These are phyloP conservation scores for Xiphophorus couchianus DNA, from an alignment of 2,113 vertebrate genomes.

Conservation along the genomic window DNA sequence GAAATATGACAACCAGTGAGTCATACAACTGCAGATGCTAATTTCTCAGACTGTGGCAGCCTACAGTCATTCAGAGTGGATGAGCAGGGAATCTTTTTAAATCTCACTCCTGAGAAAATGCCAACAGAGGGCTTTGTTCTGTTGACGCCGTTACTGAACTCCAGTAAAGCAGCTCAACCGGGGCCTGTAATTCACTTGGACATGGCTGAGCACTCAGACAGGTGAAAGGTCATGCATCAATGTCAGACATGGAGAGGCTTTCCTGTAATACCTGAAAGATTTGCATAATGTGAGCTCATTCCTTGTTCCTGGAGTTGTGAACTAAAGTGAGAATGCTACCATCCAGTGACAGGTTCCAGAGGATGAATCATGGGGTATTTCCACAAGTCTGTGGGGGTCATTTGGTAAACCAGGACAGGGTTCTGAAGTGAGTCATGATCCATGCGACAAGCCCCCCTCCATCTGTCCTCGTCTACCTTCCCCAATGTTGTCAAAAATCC, in stretches of 20 bases:
- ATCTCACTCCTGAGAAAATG: slow-evolving; percentile 39
- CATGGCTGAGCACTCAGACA: slow-evolving; percentile 29
- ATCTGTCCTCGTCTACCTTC: slow-evolving; percentile 4
- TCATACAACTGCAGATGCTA: slow-evolving; percentile 43
- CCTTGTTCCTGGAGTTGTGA: slow-evolving; percentile 40
- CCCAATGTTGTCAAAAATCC: neutral
- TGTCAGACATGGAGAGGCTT: slow-evolving; percentile 14
- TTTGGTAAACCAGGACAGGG: slow-evolving; percentile 46
- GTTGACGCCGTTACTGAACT: slow-evolving; percentile 21
- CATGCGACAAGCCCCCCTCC: slow-evolving; percentile 12
- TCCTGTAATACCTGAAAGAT: slow-evolving; percentile 48
- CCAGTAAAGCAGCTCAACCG: slow-evolving; percentile 26
- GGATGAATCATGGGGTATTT: slow-evolving; percentile 60
- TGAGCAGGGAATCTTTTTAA: slow-evolving; percentile 38
- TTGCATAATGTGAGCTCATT: slow-evolving; percentile 53
- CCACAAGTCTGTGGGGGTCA: slow-evolving; percentile 30
- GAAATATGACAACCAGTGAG: slow-evolving; percentile 52
- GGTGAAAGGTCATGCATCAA: slow-evolving; percentile 41
- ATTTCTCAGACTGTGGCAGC: slow-evolving; percentile 53
- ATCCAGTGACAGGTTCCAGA: slow-evolving; percentile 38
- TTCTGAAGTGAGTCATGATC: slow-evolving; percentile 61
- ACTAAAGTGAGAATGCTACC: slow-evolving; percentile 38
- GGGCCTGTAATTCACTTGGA: slow-evolving; percentile 43
- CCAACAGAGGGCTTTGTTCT: slow-evolving; percentile 6
- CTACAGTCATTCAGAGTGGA: slow-evolving; percentile 28